These are phyloP conservation scores for Oryzias celebensis DNA, from an alignment of 2,113 vertebrate genomes.

Conservation along the genomic window DNA sequence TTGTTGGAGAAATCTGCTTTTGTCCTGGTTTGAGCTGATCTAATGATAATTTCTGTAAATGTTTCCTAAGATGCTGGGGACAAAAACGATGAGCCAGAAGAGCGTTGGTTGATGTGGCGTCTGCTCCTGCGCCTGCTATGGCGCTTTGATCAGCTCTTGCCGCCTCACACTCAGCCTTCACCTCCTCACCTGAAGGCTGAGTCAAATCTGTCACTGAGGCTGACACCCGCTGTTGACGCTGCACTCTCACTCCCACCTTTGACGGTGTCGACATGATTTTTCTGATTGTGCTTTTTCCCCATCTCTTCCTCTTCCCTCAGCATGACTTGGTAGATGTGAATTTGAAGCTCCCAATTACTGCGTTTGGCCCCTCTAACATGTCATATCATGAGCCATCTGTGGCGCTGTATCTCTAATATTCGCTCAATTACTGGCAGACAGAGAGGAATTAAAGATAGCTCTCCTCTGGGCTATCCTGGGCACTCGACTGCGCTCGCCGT, in stretches of 20 bases:
- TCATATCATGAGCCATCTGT: slow-evolving; percentile 64
- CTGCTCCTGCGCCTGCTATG: slow-evolving; percentile 23
- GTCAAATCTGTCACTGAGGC: slow-evolving; percentile 44
- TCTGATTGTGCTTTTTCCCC: slow-evolving; percentile 18
- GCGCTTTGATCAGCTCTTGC: slow-evolving; percentile 35
- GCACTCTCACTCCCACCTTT: slow-evolving; percentile 41
- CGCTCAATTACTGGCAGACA: slow-evolving; percentile 62
- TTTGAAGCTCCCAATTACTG: slow-evolving; percentile 69
- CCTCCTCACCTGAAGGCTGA: slow-evolving; percentile 45
- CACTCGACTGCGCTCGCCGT: slow-evolving; percentile 26
- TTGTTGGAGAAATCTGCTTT: not conserved
- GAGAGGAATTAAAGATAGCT: slow-evolving; percentile 47
- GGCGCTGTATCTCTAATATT: slow-evolving; percentile 54
- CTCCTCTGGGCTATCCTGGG: slow-evolving; percentile 48
- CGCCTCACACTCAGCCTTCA: slow-evolving; percentile 6
- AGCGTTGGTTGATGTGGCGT: slow-evolving; percentile 3
- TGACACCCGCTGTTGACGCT: slow-evolving; percentile 57
- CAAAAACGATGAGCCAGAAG: slow-evolving; percentile 11
- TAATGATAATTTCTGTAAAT: not conserved
- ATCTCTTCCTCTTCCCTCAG: slow-evolving; percentile 10
- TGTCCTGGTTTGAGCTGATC: not conserved
- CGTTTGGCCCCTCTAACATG: slow-evolving; percentile 60
- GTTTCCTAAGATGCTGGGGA: slow-evolving; percentile 9
- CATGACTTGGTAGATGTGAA: slow-evolving; percentile 51
- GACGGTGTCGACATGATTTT: slow-evolving; percentile 42